These are phyloP conservation scores for Agrochola lota DNA, from an alignment of 2,888 invertebrate genomes.

Conservation along the genomic window DNA sequence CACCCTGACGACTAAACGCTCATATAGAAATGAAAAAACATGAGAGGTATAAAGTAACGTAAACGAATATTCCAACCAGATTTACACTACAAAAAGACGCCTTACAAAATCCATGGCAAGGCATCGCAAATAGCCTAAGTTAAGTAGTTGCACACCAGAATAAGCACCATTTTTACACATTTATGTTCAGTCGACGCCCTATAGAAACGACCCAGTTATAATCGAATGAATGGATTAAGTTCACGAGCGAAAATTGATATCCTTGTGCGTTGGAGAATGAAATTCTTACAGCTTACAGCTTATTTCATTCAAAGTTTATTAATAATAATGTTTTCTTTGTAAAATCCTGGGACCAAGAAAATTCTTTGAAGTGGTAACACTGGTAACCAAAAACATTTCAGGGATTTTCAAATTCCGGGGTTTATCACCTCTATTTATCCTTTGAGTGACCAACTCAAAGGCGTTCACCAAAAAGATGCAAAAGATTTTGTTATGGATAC, in stretches of 20 bases:
- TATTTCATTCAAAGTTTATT: constrained; percentile 27
- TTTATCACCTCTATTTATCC: background rate
- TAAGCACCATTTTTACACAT: background rate
- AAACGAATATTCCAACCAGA: background rate
- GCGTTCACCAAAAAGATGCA: background rate
- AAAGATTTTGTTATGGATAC: constrained; percentile 1
- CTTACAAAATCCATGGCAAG: background rate
- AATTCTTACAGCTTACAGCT: constrained; percentile 7
- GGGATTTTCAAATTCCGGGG: constrained; percentile 11
- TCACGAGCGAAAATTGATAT: constrained; percentile 41
- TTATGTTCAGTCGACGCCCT: background rate
- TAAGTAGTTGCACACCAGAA: background rate
- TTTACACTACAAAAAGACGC: background rate
- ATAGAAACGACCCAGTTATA: constrained; percentile 12
- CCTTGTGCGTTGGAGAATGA: background rate
- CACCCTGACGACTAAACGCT: too few species aligned
- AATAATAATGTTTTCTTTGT: constrained; percentile 16
- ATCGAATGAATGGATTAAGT: constrained; percentile 43
- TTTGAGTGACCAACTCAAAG: constrained; percentile 36
- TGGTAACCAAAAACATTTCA: constrained; percentile 26
- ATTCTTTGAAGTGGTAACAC: constrained; percentile 43
- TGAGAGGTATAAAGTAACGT: background rate
- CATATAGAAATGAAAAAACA: background rate
- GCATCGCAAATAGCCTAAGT: background rate
- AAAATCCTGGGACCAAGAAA: constrained; percentile 9